Conservation (phyloP, 2,888 invertebrate species). For the Keiferia lycopersicella region DNA sequence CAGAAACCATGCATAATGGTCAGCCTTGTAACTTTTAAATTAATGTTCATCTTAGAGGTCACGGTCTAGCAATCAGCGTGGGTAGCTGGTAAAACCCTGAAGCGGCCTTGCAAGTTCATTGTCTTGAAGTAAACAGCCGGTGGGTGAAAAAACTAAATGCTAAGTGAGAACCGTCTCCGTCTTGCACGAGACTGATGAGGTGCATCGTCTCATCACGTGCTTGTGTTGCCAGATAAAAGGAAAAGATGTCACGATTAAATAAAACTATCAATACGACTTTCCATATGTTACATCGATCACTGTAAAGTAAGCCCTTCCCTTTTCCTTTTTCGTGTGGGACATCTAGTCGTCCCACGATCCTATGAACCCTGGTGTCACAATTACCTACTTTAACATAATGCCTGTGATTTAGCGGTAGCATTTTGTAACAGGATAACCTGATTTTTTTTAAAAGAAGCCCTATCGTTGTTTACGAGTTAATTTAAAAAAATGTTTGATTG, state of each 20-base stretch:
- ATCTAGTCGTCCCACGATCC: no score
- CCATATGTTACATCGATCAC: no score
- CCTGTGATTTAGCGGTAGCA: no score
- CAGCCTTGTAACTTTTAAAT: background rate
- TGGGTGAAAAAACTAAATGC: background rate
- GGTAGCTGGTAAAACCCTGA: slow-evolving; percentile 10
- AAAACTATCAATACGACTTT: no score
- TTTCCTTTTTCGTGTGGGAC: no score
- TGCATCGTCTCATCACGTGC: slow-evolving; percentile 33
- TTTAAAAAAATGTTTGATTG: no score
- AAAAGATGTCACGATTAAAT: background rate
- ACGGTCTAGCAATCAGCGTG: slow-evolving; percentile 17
- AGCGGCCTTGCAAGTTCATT: slow-evolving; percentile 15
- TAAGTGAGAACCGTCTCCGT: background rate
- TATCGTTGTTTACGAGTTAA: no score
- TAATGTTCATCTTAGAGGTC: background rate
- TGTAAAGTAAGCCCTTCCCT: no score
- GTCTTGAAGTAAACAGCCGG: background rate
- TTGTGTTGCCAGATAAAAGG: background rate
- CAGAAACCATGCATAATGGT: background rate
- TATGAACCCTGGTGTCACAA: no score
- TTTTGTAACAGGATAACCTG: no score
- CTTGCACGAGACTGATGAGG: background rate
- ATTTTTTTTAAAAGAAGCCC: no score
- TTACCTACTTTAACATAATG: no score